phyloP scores from a whole-genome alignment of 2,113 vertebrate species.

The Lampris megalopsis region DNA sequence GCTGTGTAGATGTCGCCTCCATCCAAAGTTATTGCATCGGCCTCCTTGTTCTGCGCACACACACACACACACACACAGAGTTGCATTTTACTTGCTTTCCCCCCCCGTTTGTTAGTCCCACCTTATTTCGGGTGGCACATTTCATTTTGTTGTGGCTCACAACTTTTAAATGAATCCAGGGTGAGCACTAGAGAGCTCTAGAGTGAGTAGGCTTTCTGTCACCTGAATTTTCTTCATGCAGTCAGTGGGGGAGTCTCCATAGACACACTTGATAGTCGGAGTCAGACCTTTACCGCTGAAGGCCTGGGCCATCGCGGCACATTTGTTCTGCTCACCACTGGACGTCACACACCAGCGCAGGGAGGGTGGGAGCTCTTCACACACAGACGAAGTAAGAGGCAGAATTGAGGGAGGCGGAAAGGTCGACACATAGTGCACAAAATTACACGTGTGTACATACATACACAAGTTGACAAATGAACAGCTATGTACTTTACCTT shows the following conservation, averaged over 20 bases:
- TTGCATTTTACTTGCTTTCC: too few relatives aligned
- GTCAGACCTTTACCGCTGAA: conserved; percentile 82
- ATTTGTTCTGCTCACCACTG: conserved; percentile 89
- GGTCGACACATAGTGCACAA: not conserved
- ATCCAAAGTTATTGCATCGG: conserved; percentile 87
- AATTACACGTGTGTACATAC: not conserved
- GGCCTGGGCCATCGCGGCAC: conserved; percentile 85
- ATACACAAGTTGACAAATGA: not conserved
- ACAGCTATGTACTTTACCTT: conserved; percentile 75
- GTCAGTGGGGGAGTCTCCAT: conserved; percentile 82
- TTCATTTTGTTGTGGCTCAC: too few relatives aligned
- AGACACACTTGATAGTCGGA: conserved; percentile 87
- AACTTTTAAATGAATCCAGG: not conserved
- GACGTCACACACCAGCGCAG: conserved; percentile 93
- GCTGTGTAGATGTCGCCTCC: conserved; percentile 91
- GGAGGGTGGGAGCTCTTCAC: conserved; percentile 80
- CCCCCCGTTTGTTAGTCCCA: too few relatives aligned
- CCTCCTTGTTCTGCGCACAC: conserved; percentile 83
- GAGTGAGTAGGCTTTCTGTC: conserved; percentile 1
- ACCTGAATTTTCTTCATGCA: conserved; percentile 93
- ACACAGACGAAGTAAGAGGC: not conserved
- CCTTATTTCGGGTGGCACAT: too few relatives aligned
- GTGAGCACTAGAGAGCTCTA: not conserved
- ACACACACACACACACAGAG: conserved; percentile 11
- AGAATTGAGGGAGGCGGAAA: not conserved